phyloP scores from a whole-genome alignment of 1,140 invertebrate genomes.

The Drosophila pectinifera region DNA sequence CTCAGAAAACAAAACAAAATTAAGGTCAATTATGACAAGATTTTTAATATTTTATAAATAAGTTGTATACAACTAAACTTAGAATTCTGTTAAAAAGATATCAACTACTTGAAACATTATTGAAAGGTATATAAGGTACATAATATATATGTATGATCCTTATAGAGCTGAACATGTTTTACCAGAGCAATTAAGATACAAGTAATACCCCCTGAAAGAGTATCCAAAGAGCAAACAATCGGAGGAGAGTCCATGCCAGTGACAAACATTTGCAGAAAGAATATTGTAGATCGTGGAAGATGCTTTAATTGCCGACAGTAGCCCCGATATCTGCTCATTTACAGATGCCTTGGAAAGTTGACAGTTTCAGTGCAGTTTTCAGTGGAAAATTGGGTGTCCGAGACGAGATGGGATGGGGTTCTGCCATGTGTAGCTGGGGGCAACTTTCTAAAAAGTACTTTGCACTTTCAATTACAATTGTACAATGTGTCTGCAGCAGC shows the following conservation, averaged over 20 bases:
- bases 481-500: constrained; percentile 23
- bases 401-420: constrained; percentile 22
- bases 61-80: background rate
- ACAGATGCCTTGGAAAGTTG: constrained; percentile 44
- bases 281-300: constrained; percentile 40
- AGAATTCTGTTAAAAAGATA: background rate
- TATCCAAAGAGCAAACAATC: constrained; percentile 28
- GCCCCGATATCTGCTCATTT: constrained; percentile 46
- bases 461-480: constrained; percentile 52
- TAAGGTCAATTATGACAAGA: background rate
- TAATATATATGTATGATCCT: background rate
- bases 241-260: constrained; percentile 9
- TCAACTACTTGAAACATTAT: no score
- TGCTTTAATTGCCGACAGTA: constrained; percentile 42
- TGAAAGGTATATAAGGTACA: no score
- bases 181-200: background rate
- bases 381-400: constrained; percentile 46
- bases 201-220: background rate
- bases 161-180: background rate
- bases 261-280: constrained; percentile 39
- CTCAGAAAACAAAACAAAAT: background rate
- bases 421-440: constrained; percentile 44
- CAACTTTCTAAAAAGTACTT: constrained; percentile 56
- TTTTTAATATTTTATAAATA: background rate
- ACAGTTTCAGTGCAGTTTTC: constrained; percentile 53